Conservation (phyloP, 2,888 invertebrate genomes). For the Chalcosyrphus nemorum region DNA sequence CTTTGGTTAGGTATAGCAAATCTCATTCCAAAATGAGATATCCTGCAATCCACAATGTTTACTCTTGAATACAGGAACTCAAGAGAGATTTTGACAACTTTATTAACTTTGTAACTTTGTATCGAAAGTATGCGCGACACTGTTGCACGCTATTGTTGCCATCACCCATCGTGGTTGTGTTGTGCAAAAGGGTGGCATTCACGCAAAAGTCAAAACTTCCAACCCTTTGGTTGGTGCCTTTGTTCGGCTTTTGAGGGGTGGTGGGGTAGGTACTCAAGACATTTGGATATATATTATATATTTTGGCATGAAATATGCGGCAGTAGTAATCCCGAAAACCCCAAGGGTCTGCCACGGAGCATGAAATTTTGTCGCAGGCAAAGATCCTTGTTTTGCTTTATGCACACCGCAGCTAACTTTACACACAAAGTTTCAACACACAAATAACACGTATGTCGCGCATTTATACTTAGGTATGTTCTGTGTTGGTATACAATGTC, state of each 20-base stretch:
- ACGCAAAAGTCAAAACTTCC: slow-evolving; percentile 64
- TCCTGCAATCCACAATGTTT: slow-evolving; percentile 65
- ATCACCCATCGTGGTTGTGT: slow-evolving; percentile 5
- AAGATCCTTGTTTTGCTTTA: slow-evolving; percentile 70
- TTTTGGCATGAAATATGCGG: slow-evolving; percentile 70
- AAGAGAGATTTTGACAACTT: slow-evolving; percentile 70
- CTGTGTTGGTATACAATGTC: slow-evolving; percentile 5
- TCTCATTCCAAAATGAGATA: slow-evolving; percentile 44
- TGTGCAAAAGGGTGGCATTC: slow-evolving; percentile 37
- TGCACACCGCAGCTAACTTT: slow-evolving; percentile 65
- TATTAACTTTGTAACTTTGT: slow-evolving; percentile 68
- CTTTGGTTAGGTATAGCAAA: background rate
- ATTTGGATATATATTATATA: slow-evolving; percentile 33
- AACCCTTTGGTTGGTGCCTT: slow-evolving; percentile 54
- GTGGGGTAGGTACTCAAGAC: slow-evolving; percentile 26
- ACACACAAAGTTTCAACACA: slow-evolving; percentile 56
- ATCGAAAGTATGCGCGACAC: slow-evolving; percentile 66
- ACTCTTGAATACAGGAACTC: slow-evolving; percentile 53
- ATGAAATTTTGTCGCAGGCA: slow-evolving; percentile 67
- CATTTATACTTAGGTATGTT: no score
- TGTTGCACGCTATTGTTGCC: slow-evolving; percentile 69
- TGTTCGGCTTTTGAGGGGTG: background rate
- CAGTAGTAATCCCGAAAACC: slow-evolving; percentile 70
- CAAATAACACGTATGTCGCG: slow-evolving; percentile 44
- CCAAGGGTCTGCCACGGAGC: slow-evolving; percentile 71